Evolutionary conservation across 1,140 invertebrate species (phyloP), one percentile per base, ranked within the genome.

Genomic region (Scaptomyza pallida): DNA sequence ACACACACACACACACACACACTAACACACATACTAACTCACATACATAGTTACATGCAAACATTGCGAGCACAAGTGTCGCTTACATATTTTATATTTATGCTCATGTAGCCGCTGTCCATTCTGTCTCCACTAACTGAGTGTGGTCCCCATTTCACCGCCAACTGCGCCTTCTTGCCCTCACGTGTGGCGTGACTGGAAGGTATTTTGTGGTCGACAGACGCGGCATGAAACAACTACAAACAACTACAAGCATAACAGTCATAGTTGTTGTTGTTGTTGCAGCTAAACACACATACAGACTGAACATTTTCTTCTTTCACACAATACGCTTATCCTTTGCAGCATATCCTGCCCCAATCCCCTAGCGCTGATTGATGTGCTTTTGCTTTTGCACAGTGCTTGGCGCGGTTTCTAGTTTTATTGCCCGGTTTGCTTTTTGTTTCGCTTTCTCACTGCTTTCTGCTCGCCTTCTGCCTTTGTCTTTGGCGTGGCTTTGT

Each of bases 11-110:
- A 60, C 43, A 48, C 9, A 26, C 1, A 44, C 13, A n/a, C n/a
- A n/a, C n/a, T n/a, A n/a, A n/a, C n/a, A n/a, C n/a, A n/a, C n/a
- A n/a, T n/a, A n/a, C n/a, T n/a, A n/a, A n/a, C n/a, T n/a, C n/a
- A 60, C 23, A 17, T 48, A 44, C 45, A 23, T 8, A 17, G 33
- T 37, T n/a, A 37, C 33, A 8, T 37, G 33, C 30, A 79, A 21
- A 72, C 40, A 47, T 26, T 56, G 51, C 56, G 21, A 17, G 30
- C 52, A 69, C 16, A 54, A 72, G 52, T 72, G 62, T 40, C 68
- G 62, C 54, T 69, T 56, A 77, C 50, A 67, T 86, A 86, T 86
- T 88, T 88, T 81, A 88, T 85, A 88, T 85, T 85, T 85, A 85
- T 85, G 81, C 37, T 75, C 70, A 64, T 86, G 81, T 71, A 68